These are phyloP conservation scores for Athripsodes cinereus DNA, from an alignment of 2,888 invertebrate genomes.

Conservation along the genomic window DNA sequence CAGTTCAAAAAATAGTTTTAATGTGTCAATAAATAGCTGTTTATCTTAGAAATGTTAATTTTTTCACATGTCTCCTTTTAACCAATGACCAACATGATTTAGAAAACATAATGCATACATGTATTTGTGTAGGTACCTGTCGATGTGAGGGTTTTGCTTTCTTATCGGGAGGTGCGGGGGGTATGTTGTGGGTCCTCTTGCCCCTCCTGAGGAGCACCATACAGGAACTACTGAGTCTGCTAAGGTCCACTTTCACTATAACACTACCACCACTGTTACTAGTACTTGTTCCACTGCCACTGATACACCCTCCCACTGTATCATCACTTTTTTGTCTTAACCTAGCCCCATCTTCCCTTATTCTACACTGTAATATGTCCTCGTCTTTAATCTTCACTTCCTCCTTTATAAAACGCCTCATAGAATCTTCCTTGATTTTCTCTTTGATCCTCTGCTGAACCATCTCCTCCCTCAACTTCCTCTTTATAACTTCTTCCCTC, in stretches of 20 bases:
- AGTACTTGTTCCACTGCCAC: slow-evolving; percentile 31
- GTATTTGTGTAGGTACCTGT: slow-evolving; percentile 22
- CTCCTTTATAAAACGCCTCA: slow-evolving; percentile 18
- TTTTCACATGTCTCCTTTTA: too few relatives aligned
- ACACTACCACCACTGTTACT: slow-evolving; percentile 27
- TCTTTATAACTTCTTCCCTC: slow-evolving; percentile 22
- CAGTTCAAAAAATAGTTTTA: too few relatives aligned
- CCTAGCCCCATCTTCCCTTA: slow-evolving; percentile 31
- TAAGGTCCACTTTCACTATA: slow-evolving; percentile 39
- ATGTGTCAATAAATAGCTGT: too few relatives aligned
- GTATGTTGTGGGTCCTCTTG: slow-evolving; percentile 32
- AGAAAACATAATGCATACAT: too few relatives aligned
- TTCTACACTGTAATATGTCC: slow-evolving; percentile 16
- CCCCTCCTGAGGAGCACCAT: slow-evolving; percentile 38
- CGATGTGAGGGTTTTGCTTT: slow-evolving; percentile 19
- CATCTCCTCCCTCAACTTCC: slow-evolving; percentile 19
- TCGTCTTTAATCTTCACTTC: slow-evolving; percentile 15
- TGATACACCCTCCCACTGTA: slow-evolving; percentile 31
- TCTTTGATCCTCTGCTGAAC: slow-evolving; percentile 27
- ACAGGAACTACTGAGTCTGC: slow-evolving; percentile 37
- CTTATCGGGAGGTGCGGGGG: slow-evolving; percentile 26
- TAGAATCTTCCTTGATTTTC: slow-evolving; percentile 18
- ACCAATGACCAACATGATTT: too few relatives aligned
- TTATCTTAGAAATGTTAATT: too few relatives aligned
- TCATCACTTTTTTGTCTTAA: slow-evolving; percentile 28